phyloP scores from a whole-genome alignment of 1,140 invertebrate species.

The Scaptodrosophila lebanonensis region DNA sequence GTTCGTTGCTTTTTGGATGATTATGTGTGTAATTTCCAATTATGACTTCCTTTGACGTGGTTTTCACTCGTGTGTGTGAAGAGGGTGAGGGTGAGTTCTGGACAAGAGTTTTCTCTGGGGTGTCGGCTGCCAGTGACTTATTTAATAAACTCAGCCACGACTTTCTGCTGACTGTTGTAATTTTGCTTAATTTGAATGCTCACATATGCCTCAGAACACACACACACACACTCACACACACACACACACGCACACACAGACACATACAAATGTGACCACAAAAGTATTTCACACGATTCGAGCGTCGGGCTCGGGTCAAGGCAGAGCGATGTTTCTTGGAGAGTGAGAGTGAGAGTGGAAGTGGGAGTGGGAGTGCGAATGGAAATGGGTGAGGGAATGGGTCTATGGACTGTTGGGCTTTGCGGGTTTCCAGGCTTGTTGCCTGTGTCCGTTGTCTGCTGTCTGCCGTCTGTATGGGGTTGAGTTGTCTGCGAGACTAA shows the following conservation, averaged over 20 bases:
- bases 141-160: slow-evolving; percentile 35
- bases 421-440: slow-evolving; percentile 1
- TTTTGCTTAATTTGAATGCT: slow-evolving; percentile 49
- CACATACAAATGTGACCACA: slow-evolving; percentile 28
- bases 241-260: slow-evolving; percentile 1
- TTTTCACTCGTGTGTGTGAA: neutral
- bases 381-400: too few species aligned
- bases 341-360: too few species aligned
- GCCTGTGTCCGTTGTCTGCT: neutral
- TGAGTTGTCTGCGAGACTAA: slow-evolving; percentile 8
- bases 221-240: slow-evolving; percentile 4
- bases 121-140: slow-evolving; percentile 12
- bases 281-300: slow-evolving; percentile 46
- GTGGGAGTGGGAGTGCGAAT: too few species aligned
- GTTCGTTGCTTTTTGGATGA: slow-evolving; percentile 13
- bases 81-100: neutral
- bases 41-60: slow-evolving; percentile 57
- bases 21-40: slow-evolving; percentile 68
- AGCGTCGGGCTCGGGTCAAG: slow-evolving; percentile 30
- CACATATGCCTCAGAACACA: slow-evolving; percentile 9
- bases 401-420: slow-evolving; percentile 3
- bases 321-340: too few species aligned
- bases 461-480: slow-evolving; percentile 10
- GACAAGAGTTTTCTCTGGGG: neutral
- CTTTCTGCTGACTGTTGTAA: slow-evolving; percentile 2